A percentile compares a stretch with the other conserved stretches of the same genome.
Evolutionary conservation across 2,888 invertebrate species (phyloP).

Genomic region (Cyaniris semiargus): DNA sequence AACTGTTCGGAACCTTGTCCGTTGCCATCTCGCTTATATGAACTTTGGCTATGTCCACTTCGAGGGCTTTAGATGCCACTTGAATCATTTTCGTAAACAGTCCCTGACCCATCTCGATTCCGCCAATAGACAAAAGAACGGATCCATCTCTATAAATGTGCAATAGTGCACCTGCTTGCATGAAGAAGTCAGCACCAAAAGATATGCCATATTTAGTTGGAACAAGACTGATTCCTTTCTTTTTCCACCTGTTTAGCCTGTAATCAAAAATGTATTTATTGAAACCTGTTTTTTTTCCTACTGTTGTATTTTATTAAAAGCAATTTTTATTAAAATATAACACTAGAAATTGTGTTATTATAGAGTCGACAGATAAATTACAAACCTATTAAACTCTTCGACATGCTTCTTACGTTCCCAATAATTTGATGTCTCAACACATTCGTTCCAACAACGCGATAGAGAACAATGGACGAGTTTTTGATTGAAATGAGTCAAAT

Average conservation of each 20-base stretch:
- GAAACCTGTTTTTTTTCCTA: background rate
- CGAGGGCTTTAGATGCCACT: constrained; percentile 85
- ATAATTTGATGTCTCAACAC: constrained; percentile 84
- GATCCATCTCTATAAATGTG: constrained; percentile 89
- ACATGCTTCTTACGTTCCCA: constrained; percentile 79
- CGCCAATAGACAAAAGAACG: constrained; percentile 89
- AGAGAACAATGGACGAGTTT: constrained; percentile 86
- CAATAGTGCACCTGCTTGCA: constrained; percentile 89
- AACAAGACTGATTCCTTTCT: constrained; percentile 86
- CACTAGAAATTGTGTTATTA: no score
- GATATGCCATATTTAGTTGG: constrained; percentile 90
- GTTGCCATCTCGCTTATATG: constrained; percentile 88
- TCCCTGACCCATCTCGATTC: constrained; percentile 96
- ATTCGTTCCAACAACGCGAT: constrained; percentile 88
- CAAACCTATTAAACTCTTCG: constrained; percentile 85
- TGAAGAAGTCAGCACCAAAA: constrained; percentile 83
- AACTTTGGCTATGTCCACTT: constrained; percentile 82
- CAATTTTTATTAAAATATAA: no score
- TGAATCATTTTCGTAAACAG: constrained; percentile 94
- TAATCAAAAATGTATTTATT: constrained; percentile 43
- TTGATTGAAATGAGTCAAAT: constrained; percentile 89
- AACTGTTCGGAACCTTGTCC: constrained; percentile 91
- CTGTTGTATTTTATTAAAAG: background rate
- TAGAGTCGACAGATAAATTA: constrained; percentile 21
- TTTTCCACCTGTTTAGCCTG: constrained; percentile 86